A percentile compares a stretch with the other conserved stretches of the same genome.
These are phyloP conservation scores for Drosophila stalkeri DNA, from an alignment of 2,888 invertebrate species.

Conservation along the genomic window DNA sequence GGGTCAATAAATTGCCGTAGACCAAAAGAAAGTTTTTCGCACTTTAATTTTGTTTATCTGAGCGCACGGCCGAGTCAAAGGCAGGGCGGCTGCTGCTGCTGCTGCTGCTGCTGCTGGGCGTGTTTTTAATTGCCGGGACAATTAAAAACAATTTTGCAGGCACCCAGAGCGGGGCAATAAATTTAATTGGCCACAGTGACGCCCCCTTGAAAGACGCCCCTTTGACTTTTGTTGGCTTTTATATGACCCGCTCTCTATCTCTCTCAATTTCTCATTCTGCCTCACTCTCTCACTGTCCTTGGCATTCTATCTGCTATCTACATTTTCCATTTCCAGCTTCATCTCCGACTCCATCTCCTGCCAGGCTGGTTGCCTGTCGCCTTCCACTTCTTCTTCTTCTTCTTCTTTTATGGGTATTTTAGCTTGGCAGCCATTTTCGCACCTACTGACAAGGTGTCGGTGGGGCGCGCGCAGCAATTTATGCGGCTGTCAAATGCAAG, in stretches of 20 bases:
- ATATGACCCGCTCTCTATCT: slow-evolving; percentile 9
- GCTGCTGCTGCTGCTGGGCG: slow-evolving; percentile 56
- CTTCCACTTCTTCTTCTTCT: not conserved
- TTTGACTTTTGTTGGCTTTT: slow-evolving; percentile 63
- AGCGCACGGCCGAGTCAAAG: slow-evolving; percentile 37
- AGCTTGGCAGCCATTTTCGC: slow-evolving; percentile 67
- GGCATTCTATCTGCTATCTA: slow-evolving; percentile 13
- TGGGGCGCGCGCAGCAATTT: slow-evolving; percentile 63
- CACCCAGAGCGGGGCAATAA: slow-evolving; percentile 69
- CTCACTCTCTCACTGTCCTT: not conserved
- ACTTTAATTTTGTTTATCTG: slow-evolving; percentile 53
- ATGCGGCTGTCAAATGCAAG: slow-evolving; percentile 79
- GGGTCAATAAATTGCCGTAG: slow-evolving; percentile 40
- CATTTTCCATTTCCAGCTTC: slow-evolving; percentile 34
- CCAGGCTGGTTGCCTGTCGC: no score
- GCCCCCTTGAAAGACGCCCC: slow-evolving; percentile 59
- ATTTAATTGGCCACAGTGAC: slow-evolving; percentile 75
- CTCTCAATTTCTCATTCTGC: not conserved
- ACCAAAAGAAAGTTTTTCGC: slow-evolving; percentile 35
- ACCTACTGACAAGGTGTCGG: slow-evolving; percentile 72
- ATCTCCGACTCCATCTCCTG: slow-evolving; percentile 45
- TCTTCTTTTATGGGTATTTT: slow-evolving; percentile 17
- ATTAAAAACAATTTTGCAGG: slow-evolving; percentile 78
- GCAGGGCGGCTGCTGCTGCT: slow-evolving; percentile 38
- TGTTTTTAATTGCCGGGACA: slow-evolving; percentile 77